phyloP scores from a whole-genome alignment of 2,797 vertebrate species.

The Hoplostethus mediterraneus region DNA sequence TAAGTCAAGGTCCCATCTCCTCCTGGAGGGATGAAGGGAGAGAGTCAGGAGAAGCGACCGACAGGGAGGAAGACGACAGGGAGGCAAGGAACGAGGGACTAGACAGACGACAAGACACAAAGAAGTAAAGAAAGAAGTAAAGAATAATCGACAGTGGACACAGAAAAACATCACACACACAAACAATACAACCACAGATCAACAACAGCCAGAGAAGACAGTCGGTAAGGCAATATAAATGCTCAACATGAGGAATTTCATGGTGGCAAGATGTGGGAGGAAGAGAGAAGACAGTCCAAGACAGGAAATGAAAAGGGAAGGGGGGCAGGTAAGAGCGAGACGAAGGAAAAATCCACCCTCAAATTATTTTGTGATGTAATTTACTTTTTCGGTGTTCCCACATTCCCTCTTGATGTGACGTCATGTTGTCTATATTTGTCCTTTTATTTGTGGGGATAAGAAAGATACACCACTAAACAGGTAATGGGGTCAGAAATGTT shows the following conservation, averaged over 20 bases:
- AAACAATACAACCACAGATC: constrained; percentile 19
- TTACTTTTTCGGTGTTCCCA: too few species aligned
- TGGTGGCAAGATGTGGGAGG: background rate
- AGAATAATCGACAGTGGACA: constrained; percentile 18
- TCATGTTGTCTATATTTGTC: too few species aligned
- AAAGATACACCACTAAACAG: background rate
- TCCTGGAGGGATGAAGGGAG: constrained; percentile 68
- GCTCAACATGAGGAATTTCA: background rate
- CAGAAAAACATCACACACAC: background rate
- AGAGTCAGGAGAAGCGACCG: constrained; percentile 41
- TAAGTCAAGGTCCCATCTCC: constrained; percentile 60
- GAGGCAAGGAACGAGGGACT: constrained; percentile 16
- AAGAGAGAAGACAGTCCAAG: background rate
- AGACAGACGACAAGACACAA: background rate
- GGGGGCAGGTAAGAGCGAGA: background rate
- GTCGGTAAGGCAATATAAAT: background rate
- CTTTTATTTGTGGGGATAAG: background rate
- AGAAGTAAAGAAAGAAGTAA: background rate
- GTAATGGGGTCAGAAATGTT: too few species aligned
- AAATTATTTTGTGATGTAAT: too few species aligned
- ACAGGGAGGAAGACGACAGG: constrained; percentile 33
- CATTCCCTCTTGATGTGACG: too few species aligned
- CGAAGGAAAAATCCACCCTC: constrained; percentile 54
- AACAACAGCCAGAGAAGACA: constrained; percentile 32
- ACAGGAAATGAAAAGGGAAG: background rate